Percentiles rank a stretch among this genome's conserved stretches.
Evolutionary conservation across 2,888 invertebrate genomes (phyloP).

Genomic region (Dione vanillae): DNA sequence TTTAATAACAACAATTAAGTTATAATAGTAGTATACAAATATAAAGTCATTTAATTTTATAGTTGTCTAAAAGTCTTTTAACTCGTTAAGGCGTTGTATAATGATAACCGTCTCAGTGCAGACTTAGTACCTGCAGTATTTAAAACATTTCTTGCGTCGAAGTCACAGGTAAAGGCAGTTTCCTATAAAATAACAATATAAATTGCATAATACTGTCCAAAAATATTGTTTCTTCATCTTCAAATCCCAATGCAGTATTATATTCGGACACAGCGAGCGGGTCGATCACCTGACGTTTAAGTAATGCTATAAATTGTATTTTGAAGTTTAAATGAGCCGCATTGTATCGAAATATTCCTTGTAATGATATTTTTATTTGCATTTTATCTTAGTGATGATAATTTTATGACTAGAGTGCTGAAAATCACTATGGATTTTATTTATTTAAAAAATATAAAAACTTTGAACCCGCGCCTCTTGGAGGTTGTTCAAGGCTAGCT

Average conservation of each 20-base stretch:
- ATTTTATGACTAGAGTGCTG: not conserved
- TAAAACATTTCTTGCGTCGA: no score
- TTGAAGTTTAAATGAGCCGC: constrained; percentile 1
- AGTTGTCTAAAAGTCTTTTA: no score
- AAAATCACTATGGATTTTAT: not conserved
- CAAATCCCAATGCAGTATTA: constrained; percentile 26
- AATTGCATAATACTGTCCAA: constrained; percentile 22
- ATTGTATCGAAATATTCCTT: constrained; percentile 4
- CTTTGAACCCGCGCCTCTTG: no score
- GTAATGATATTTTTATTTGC: constrained; percentile 1
- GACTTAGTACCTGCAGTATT: no score
- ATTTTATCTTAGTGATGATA: not conserved
- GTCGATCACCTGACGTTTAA: constrained; percentile 35
- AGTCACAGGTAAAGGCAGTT: no score
- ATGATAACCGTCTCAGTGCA: no score
- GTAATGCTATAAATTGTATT: constrained; percentile 26
- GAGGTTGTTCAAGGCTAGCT: no score
- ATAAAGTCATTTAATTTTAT: no score
- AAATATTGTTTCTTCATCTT: constrained; percentile 33
- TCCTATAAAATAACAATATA: not conserved
- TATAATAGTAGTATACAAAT: no score
- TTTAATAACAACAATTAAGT: no score
- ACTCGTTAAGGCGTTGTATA: no score
- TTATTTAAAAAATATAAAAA: not conserved
- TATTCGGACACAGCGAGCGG: constrained; percentile 19